These are phyloP conservation scores for Lepidurus apus DNA, from an alignment of 1,140 invertebrate genomes.

Conservation along the genomic window DNA sequence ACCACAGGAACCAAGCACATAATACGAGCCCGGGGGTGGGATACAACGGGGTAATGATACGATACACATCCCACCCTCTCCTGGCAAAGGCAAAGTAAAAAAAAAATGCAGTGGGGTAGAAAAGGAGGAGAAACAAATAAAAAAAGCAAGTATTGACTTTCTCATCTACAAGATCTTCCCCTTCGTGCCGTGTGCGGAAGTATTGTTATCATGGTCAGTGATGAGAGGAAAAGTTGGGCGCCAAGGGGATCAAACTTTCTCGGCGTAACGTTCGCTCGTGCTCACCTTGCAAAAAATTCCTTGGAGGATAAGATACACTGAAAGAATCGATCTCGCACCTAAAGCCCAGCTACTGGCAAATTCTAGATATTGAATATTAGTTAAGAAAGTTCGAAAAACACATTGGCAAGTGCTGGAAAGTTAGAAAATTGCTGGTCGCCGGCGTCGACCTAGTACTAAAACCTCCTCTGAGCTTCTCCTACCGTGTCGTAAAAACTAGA, in stretches of 20 bases:
- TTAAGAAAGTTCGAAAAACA: no score
- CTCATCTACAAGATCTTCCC: conserved; percentile 7
- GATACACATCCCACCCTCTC: not conserved
- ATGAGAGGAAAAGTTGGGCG: not conserved
- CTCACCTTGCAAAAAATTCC: not conserved
- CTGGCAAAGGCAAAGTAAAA: not conserved
- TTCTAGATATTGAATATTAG: not conserved
- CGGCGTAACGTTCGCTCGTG: not conserved
- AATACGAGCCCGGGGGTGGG: not conserved
- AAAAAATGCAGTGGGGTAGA: not conserved
- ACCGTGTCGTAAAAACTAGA: not conserved
- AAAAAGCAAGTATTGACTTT: conserved; percentile 4
- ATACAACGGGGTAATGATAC: not conserved
- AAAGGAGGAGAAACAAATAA: not conserved
- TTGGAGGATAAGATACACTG: not conserved
- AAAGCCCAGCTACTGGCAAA: not conserved
- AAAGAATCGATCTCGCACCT: not conserved
- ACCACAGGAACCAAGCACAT: not conserved
- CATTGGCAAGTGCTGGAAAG: no score
- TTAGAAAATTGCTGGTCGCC: not conserved
- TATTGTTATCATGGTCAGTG: conserved; percentile 14
- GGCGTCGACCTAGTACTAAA: not conserved
- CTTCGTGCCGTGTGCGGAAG: conserved; percentile 12
- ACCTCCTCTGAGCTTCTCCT: not conserved
- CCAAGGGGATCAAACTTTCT: not conserved